phyloP scores from a whole-genome alignment of 1,140 invertebrate genomes.

The Dendroctonus ponderosae region DNA sequence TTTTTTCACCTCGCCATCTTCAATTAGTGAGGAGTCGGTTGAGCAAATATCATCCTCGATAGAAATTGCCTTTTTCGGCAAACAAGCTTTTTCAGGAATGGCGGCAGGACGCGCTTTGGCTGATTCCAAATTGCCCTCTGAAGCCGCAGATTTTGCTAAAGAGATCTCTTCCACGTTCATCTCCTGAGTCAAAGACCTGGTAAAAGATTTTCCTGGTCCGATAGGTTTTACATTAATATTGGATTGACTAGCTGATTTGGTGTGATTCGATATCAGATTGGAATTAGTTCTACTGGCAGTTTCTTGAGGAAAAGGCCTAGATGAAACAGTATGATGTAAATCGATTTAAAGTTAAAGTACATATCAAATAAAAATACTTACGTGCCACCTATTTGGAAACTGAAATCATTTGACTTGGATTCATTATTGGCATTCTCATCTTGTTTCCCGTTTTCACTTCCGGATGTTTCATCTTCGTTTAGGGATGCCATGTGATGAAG shows the following conservation, averaged over 20 bases:
- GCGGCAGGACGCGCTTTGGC: conserved; percentile 36
- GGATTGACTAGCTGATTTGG: conserved; percentile 34
- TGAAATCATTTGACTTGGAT: conserved; percentile 35
- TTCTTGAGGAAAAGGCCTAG: conserved; percentile 26
- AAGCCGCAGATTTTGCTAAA: conserved; percentile 49
- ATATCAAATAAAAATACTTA: conserved; percentile 26
- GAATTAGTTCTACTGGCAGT: not conserved
- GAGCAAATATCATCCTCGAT: conserved; percentile 50
- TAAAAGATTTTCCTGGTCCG: conserved; percentile 22
- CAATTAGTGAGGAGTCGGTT: conserved; percentile 50
- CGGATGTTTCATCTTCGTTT: conserved; percentile 50
- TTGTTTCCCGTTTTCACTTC: conserved; percentile 50
- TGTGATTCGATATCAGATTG: conserved; percentile 13
- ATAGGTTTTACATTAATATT: conserved; percentile 32
- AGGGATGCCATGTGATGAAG: conserved; percentile 28
- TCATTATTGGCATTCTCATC: conserved; percentile 45
- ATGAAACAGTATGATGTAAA: not conserved
- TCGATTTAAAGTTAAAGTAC: not conserved
- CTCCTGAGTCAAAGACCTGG: conserved; percentile 44
- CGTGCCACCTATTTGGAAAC: conserved; percentile 49
- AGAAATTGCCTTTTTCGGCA: conserved; percentile 32
- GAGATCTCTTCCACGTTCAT: conserved; percentile 45
- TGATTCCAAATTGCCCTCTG: conserved; percentile 53
- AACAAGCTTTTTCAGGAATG: conserved; percentile 40
- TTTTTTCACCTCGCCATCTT: conserved; percentile 48